Evolutionary conservation across 2,113 vertebrate genomes (phyloP).

Genomic region (Carettochelys insculpta): DNA sequence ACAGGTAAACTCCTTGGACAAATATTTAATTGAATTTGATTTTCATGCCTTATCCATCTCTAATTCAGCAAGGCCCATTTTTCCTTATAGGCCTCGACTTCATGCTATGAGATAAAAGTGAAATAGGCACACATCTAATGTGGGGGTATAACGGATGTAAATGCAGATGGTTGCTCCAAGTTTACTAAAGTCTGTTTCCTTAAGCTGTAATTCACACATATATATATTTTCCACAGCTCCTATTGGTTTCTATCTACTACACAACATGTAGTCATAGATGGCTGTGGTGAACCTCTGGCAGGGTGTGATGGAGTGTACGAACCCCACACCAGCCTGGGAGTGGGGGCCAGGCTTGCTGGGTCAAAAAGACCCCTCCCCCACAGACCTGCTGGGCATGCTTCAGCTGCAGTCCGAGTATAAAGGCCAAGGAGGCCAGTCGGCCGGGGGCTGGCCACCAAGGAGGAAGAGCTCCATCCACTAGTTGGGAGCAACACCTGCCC

Average conservation of each 20-base stretch:
- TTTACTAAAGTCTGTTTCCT: neutral
- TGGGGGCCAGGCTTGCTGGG: too few species aligned
- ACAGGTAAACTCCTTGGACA: neutral
- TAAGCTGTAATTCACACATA: neutral
- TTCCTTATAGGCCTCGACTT: neutral
- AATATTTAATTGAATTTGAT: neutral
- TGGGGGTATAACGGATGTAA: neutral
- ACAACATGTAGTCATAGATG: neutral
- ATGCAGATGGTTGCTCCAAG: neutral
- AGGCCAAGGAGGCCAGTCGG: too few species aligned
- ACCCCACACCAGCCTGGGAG: too few species aligned
- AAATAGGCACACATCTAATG: neutral
- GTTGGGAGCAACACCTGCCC: too few species aligned
- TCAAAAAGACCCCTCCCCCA: too few species aligned
- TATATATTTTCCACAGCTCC: neutral
- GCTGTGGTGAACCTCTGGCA: too few species aligned
- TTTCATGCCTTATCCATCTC: neutral
- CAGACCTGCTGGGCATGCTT: too few species aligned
- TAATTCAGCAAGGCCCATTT: neutral
- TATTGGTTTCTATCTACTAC: neutral
- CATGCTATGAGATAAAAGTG: neutral
- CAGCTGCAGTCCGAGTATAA: too few species aligned
- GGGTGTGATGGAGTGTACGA: too few species aligned
- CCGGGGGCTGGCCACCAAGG: too few species aligned
- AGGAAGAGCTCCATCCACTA: too few species aligned